Percentiles rank a stretch among this genome's conserved stretches.
phyloP scores from a whole-genome alignment of 2,888 invertebrate species.

The Trachelus stipa region DNA sequence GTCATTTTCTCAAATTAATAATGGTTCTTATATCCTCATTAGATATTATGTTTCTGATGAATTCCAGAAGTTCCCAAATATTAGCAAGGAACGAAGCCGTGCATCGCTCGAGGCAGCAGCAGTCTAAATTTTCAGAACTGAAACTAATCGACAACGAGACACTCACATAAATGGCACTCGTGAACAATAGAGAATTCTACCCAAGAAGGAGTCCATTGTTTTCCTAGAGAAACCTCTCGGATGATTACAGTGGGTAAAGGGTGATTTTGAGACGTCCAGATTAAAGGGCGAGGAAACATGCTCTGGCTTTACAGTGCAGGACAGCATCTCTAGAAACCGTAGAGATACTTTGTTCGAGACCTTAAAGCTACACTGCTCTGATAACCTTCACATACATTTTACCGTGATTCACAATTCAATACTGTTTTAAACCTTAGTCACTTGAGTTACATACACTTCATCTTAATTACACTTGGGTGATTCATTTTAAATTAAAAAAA shows the following conservation, averaged over 20 bases:
- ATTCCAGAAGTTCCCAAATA: not conserved
- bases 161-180: not conserved
- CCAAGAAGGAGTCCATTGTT: not conserved
- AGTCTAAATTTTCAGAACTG: not conserved
- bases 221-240: not conserved
- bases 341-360: not conserved
- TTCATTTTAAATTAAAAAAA: not conserved
- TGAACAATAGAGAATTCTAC: not conserved
- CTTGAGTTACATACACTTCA: not conserved
- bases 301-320: not conserved
- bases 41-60: not conserved
- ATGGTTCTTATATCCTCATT: not conserved
- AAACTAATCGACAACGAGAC: not conserved
- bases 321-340: too few species aligned
- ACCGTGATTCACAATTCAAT: not conserved
- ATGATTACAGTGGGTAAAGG: not conserved
- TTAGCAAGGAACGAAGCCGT: not conserved
- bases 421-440: not conserved
- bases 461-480: not conserved
- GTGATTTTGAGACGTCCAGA: not conserved
- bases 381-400: not conserved
- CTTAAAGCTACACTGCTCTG: not conserved
- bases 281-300: not conserved
- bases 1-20: slow-evolving; percentile 33
- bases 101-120: not conserved